Percentiles rank a stretch among this genome's conserved stretches.
Conservation (phyloP, 2,888 invertebrate genomes). For the Cabera pusaria region DNA sequence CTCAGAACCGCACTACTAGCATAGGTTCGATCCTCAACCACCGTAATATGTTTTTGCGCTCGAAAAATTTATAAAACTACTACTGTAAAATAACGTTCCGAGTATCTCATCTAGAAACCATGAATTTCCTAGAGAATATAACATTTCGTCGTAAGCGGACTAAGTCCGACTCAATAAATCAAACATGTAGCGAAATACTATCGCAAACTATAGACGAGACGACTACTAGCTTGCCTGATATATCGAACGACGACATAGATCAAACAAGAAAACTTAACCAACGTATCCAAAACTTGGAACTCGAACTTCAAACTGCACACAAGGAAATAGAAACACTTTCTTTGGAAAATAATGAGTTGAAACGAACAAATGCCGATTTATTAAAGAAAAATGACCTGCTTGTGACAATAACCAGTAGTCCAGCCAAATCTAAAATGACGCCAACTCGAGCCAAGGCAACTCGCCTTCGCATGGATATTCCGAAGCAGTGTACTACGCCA, state of each 20-base stretch:
- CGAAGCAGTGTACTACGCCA: no score
- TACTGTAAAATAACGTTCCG: no score
- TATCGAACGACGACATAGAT: no score
- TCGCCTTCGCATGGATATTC: no score
- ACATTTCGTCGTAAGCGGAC: constrained; percentile 7
- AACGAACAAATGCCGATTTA: not conserved
- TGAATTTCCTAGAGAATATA: not conserved
- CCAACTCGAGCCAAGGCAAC: no score
- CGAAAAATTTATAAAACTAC: no score
- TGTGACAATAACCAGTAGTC: not conserved
- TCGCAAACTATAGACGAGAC: not conserved
- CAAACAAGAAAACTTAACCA: no score
- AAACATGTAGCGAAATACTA: not conserved
- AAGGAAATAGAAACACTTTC: no score
- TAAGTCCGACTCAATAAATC: not conserved
- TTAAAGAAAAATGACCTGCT: not conserved
- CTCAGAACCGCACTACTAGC: no score
- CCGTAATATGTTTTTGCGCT: no score
- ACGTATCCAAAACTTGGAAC: not conserved
- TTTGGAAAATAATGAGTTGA: not conserved
- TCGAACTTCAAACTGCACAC: not conserved
- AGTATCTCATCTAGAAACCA: no score
- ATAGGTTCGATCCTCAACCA: no score
- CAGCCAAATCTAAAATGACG: not conserved
- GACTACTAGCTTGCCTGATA: not conserved